Conservation (phyloP, 2,888 invertebrate genomes). For the Antheraea assamensis region DNA sequence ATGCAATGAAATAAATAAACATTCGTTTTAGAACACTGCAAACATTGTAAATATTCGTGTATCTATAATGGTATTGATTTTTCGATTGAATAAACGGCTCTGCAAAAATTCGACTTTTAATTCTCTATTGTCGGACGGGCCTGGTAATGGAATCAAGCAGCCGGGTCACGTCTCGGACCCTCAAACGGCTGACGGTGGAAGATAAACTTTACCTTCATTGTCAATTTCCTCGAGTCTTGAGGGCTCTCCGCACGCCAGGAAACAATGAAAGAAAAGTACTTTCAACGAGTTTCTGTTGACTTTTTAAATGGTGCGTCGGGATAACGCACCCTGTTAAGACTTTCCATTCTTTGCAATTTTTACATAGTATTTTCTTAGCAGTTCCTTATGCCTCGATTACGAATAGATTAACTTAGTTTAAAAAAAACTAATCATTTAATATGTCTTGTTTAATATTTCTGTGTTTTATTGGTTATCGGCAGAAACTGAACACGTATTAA, state of each 20-base stretch:
- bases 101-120: conserved; percentile 70
- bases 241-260: conserved; percentile 65
- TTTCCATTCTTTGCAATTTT: conserved; percentile 20
- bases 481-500: background rate
- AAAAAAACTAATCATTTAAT: background rate
- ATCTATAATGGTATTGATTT: conserved; percentile 60
- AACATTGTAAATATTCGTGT: conserved; percentile 37
- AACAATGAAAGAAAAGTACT: conserved; percentile 77
- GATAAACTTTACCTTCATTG: conserved; percentile 80
- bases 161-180: conserved; percentile 72
- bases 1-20: background rate
- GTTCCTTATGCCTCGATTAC: background rate
- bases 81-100: conserved; percentile 65
- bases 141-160: conserved; percentile 68
- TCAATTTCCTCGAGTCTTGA: conserved; percentile 75
- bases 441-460: background rate
- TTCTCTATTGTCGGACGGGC: conserved; percentile 62
- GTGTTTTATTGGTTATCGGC: background rate
- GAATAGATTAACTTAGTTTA: background rate
- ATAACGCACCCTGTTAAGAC: conserved; percentile 48
- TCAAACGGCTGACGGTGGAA: conserved; percentile 74
- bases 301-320: conserved; percentile 66
- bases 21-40: background rate
- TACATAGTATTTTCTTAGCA: conserved; percentile 32
- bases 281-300: conserved; percentile 67